Percentiles rank a stretch among this genome's conserved stretches.
phyloP scores from a whole-genome alignment of 1,140 invertebrate species.

The Bombus turneri region DNA sequence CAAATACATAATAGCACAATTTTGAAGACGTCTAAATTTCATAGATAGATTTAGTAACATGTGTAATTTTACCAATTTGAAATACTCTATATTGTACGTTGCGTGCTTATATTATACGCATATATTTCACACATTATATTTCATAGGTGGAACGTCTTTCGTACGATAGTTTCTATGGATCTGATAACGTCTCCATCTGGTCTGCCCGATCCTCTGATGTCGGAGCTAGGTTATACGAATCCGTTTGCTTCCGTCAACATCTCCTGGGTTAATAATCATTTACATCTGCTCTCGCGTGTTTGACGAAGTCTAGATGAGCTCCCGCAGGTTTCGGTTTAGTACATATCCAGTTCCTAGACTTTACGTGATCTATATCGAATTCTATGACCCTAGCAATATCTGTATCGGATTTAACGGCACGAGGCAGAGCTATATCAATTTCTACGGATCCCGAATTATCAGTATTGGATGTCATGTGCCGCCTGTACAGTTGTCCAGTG shows the following conservation, averaged over 20 bases:
- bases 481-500: not conserved
- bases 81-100: not conserved
- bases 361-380: slow-evolving; percentile 1
- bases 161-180: not conserved
- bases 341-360: not conserved
- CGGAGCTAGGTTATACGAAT: not conserved
- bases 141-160: no score
- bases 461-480: not conserved
- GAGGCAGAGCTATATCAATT: not conserved
- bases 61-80: no score
- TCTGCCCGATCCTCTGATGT: not conserved
- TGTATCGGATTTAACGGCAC: slow-evolving; percentile 13
- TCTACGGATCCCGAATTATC: slow-evolving; percentile 3
- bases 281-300: not conserved
- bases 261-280: not conserved
- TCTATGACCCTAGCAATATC: no score
- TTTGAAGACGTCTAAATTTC: no score
- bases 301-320: not conserved
- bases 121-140: no score
- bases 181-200: not conserved
- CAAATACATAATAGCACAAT: no score
- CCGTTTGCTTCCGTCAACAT: not conserved
- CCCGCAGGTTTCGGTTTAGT: not conserved
- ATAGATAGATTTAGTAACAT: no score
- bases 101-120: not conserved